Conservation (phyloP, 2,888 invertebrate genomes). For the Aphidius colemani region DNA sequence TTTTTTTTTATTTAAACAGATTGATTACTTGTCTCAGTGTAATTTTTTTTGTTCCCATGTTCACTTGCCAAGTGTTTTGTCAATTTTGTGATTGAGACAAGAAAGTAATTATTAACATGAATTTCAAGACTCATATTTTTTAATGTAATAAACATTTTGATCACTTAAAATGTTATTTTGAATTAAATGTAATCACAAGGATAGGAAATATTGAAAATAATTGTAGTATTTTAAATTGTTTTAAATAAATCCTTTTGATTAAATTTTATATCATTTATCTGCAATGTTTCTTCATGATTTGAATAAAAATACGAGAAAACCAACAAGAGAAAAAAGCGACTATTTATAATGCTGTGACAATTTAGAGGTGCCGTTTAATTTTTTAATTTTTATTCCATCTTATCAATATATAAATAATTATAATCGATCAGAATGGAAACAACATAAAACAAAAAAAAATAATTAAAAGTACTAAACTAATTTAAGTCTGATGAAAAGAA, state of each 20-base stretch:
- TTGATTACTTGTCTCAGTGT: constrained; percentile 11
- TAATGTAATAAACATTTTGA: no score
- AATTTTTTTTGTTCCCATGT: constrained; percentile 12
- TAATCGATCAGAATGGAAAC: constrained; percentile 23
- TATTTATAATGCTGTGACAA: constrained; percentile 38
- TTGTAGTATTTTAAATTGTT: constrained; percentile 8
- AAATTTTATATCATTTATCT: no score
- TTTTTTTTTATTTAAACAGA: no score
- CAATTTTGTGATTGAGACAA: constrained; percentile 28
- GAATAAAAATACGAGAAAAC: no score
- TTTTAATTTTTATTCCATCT: constrained; percentile 5
- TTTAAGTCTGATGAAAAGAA: constrained; percentile 41
- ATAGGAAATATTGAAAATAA: constrained; percentile 29
- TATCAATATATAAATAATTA: constrained; percentile 3
- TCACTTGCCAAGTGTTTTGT: constrained; percentile 33
- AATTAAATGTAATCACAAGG: no score
- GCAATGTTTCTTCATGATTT: no score
- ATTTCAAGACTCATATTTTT: constrained; percentile 20
- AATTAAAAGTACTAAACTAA: constrained; percentile 36
- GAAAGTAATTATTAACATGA: constrained; percentile 3
- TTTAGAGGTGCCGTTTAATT: constrained; percentile 24
- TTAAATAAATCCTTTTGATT: no score
- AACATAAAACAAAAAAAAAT: constrained; percentile 7
- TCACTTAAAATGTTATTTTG: no score
- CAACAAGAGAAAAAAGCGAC: constrained; percentile 24